phyloP scores from a whole-genome alignment of 2,888 invertebrate species.

The Cephalotes varians region DNA sequence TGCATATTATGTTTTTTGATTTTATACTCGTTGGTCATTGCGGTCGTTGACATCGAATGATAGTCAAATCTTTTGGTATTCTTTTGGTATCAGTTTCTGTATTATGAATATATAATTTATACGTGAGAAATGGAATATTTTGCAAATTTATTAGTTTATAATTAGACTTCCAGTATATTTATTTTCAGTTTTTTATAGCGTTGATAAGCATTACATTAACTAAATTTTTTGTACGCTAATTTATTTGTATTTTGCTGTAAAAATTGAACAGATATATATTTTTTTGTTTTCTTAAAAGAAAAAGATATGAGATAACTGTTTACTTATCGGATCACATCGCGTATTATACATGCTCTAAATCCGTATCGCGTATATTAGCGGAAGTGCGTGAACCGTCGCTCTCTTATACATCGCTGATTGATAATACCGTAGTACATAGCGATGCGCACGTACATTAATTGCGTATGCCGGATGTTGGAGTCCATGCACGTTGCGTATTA shows the following conservation, averaged over 20 bases:
- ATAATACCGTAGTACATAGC: constrained; percentile 62
- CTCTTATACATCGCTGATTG: constrained; percentile 67
- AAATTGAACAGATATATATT: neutral
- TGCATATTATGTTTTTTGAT: neutral
- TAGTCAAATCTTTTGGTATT: neutral
- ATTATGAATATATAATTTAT: neutral
- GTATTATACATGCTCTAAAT: constrained; percentile 72
- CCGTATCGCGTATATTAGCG: constrained; percentile 65
- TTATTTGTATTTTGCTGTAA: neutral
- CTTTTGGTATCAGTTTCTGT: neutral
- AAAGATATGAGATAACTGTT: neutral
- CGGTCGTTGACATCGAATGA: neutral
- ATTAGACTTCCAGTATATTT: neutral
- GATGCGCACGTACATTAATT: constrained; percentile 68
- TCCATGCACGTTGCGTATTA: constrained; percentile 63
- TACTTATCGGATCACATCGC: constrained; percentile 68
- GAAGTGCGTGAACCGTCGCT: constrained; percentile 74
- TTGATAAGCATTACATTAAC: neutral
- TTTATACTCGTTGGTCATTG: neutral
- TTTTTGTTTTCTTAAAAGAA: neutral
- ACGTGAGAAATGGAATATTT: neutral
- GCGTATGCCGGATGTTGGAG: constrained; percentile 70
- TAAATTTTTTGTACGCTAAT: neutral
- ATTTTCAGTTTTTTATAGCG: neutral
- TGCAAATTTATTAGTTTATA: neutral